These are phyloP conservation scores for Drosophila lacicola DNA, from an alignment of 2,888 invertebrate genomes.

Conservation along the genomic window DNA sequence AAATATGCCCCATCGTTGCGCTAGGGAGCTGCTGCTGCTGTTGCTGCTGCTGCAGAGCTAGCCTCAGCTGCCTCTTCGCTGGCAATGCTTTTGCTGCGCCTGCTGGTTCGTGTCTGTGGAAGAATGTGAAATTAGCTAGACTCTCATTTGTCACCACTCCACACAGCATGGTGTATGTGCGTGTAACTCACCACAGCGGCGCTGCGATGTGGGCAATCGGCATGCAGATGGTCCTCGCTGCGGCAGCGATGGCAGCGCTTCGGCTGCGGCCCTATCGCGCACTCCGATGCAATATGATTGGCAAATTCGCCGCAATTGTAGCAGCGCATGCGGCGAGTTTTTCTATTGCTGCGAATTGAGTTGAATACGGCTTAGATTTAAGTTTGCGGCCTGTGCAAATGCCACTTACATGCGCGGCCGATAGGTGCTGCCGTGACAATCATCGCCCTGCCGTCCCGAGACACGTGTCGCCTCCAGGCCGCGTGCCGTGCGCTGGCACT, in stretches of 20 bases:
- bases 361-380: neutral
- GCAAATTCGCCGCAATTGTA: slow-evolving; percentile 97
- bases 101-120: slow-evolving; percentile 62
- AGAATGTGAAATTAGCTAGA: slow-evolving; percentile 5
- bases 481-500: slow-evolving; percentile 93
- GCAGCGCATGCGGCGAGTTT: slow-evolving; percentile 95
- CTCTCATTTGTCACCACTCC: neutral
- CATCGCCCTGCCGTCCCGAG: slow-evolving; percentile 90
- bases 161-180: neutral
- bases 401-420: slow-evolving; percentile 87
- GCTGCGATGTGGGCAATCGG: slow-evolving; percentile 90
- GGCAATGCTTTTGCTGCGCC: slow-evolving; percentile 45
- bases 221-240: slow-evolving; percentile 94
- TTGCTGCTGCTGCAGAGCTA: slow-evolving; percentile 11
- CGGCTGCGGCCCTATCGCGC: slow-evolving; percentile 94
- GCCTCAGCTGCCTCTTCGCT: slow-evolving; percentile 22
- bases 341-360: slow-evolving; percentile 83
- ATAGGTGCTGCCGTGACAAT: slow-evolving; percentile 93
- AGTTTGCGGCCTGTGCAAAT: neutral
- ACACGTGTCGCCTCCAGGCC: slow-evolving; percentile 95
- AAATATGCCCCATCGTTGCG: slow-evolving; percentile 9
- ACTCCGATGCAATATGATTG: slow-evolving; percentile 96
- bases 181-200: slow-evolving; percentile 54
- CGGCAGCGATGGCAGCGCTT: slow-evolving; percentile 96
- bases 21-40: slow-evolving; percentile 29